These are phyloP conservation scores for Prunella himalayana DNA, from an alignment of 2,113 vertebrate species.

Conservation along the genomic window DNA sequence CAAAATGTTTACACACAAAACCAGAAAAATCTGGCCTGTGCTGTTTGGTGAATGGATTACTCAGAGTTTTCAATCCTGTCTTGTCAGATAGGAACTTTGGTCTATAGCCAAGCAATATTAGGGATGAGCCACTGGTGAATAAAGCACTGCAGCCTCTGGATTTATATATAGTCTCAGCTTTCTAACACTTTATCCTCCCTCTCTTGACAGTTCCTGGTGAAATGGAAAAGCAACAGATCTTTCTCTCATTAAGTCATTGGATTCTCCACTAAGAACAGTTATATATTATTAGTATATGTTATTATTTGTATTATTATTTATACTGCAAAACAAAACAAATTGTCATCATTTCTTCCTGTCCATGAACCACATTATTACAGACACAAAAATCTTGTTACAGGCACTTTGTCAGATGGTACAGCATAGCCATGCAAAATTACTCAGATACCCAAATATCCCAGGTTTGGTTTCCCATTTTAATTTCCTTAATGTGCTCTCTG, in stretches of 20 bases:
- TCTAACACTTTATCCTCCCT: background rate
- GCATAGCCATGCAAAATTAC: background rate
- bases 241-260: background rate
- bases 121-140: constrained; percentile 23
- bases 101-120: background rate
- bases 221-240: background rate
- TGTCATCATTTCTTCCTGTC: background rate
- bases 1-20: background rate
- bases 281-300: background rate
- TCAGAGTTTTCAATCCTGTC: background rate
- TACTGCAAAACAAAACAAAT: background rate
- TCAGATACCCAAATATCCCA: background rate
- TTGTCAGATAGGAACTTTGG: constrained; percentile 20
- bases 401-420: background rate
- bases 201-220: background rate
- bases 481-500: background rate
- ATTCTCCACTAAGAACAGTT: background rate
- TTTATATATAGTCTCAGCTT: background rate
- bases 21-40: background rate
- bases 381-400: background rate
- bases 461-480: background rate
- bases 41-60: background rate
- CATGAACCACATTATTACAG: background rate
- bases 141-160: background rate
- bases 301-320: background rate